A percentile compares a stretch with the other conserved stretches of the same genome.
Conservation (phyloP, 2,888 invertebrate genomes). For the Heliconius ismenius region DNA sequence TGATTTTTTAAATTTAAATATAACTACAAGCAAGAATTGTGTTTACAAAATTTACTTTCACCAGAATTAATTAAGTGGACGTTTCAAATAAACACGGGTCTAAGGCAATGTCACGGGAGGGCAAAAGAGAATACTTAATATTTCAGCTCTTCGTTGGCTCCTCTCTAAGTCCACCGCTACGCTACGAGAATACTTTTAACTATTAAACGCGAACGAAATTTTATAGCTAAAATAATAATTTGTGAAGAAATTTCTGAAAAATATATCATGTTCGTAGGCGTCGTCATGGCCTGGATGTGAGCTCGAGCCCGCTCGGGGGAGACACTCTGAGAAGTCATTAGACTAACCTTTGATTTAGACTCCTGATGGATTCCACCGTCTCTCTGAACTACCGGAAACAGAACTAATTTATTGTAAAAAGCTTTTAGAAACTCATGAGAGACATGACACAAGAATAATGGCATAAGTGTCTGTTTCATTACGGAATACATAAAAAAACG, state of each 20-base stretch:
- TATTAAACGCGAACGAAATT: not conserved
- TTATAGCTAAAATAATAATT: not conserved
- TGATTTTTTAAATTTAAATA: not conserved
- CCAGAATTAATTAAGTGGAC: not conserved
- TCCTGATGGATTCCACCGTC: too few species aligned
- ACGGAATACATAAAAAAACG: too few species aligned
- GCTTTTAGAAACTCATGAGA: too few species aligned
- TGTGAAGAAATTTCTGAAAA: not conserved
- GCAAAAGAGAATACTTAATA: not conserved
- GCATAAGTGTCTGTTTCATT: too few species aligned
- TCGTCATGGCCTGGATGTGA: too few species aligned
- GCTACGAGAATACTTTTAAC: not conserved
- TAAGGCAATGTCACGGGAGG: not conserved
- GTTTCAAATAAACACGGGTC: not conserved
- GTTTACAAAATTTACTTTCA: not conserved
- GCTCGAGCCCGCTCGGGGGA: too few species aligned
- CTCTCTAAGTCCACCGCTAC: not conserved
- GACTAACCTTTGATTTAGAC: too few species aligned
- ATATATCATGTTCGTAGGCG: not conserved
- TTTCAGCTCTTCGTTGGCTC: too few species aligned
- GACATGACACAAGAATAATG: too few species aligned
- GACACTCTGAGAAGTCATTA: too few species aligned
- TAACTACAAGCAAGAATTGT: not conserved
- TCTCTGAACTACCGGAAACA: too few species aligned
- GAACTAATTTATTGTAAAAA: too few species aligned